Conservation (phyloP, 2,888 invertebrate species). For the Eulithis prunata region DNA sequence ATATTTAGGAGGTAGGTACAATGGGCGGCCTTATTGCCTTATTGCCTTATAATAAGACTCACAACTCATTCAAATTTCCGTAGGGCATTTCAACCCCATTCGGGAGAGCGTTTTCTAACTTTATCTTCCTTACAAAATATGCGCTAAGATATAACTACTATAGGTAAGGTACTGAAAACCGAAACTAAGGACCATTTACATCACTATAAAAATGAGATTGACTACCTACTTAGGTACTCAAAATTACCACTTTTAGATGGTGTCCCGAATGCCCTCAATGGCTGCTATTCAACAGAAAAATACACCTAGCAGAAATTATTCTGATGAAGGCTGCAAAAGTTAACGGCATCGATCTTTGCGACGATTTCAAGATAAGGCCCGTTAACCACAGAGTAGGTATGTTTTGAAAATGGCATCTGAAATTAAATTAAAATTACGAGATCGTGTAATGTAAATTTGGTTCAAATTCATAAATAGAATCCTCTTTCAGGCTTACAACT, state of each 20-base stretch:
- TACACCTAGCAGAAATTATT: constrained; percentile 61
- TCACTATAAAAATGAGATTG: too few species aligned
- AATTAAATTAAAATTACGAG: neutral
- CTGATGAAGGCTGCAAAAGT: constrained; percentile 63
- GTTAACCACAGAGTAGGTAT: constrained; percentile 75
- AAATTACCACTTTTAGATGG: constrained; percentile 56
- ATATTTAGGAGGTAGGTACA: too few species aligned
- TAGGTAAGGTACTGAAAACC: too few species aligned
- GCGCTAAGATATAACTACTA: too few species aligned
- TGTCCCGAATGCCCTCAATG: constrained; percentile 77
- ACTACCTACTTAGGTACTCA: neutral
- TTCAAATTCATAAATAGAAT: neutral
- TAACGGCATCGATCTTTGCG: constrained; percentile 64
- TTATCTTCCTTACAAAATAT: too few species aligned
- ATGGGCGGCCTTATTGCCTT: too few species aligned
- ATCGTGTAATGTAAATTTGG: too few species aligned
- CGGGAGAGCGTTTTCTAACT: too few species aligned
- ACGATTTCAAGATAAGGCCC: constrained; percentile 75
- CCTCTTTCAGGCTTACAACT: constrained; percentile 69
- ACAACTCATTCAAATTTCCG: too few species aligned
- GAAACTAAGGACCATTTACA: too few species aligned
- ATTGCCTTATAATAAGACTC: too few species aligned
- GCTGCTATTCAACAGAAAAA: constrained; percentile 69
- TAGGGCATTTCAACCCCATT: too few species aligned
- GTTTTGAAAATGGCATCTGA: constrained; percentile 37